These are phyloP conservation scores for Priocnemis perturbator DNA, from an alignment of 2,888 invertebrate genomes.

Conservation along the genomic window DNA sequence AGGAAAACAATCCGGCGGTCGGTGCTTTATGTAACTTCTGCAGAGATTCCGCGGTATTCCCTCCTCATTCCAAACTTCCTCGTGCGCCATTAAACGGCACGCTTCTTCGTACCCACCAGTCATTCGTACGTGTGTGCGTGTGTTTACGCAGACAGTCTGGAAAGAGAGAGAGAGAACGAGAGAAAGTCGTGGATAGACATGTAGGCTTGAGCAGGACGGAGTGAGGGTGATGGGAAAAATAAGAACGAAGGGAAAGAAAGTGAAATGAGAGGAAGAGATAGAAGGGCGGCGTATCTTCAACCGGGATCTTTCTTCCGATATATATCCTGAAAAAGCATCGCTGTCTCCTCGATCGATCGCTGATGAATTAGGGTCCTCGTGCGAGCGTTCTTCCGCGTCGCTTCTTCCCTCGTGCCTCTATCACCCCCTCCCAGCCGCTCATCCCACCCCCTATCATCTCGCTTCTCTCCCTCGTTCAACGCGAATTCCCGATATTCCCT, in stretches of 20 bases:
- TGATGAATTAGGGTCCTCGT: constrained; percentile 37
- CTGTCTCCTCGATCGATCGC: constrained; percentile 29
- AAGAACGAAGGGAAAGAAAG: constrained; percentile 4
- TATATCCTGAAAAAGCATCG: constrained; percentile 18
- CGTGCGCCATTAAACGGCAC: constrained; percentile 16
- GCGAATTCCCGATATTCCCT: constrained; percentile 36
- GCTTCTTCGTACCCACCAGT: constrained; percentile 14
- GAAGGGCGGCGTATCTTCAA: constrained; percentile 2
- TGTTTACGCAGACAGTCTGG: not conserved
- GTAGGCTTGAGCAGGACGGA: not conserved
- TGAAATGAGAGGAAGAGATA: not conserved
- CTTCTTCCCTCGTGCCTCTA: constrained; percentile 18
- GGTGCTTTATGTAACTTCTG: not conserved
- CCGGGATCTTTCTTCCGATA: constrained; percentile 17
- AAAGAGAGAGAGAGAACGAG: not conserved
- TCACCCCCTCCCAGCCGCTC: not conserved
- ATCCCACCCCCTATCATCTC: not conserved
- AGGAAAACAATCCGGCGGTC: constrained; percentile 18
- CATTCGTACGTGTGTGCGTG: not conserved
- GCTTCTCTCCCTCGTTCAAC: constrained; percentile 17
- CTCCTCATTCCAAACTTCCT: constrained; percentile 2
- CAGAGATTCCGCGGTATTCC: not conserved
- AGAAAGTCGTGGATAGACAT: not conserved
- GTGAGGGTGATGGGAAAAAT: not conserved
- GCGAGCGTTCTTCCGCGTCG: constrained; percentile 38